Conservation (phyloP, 2,888 invertebrate genomes). For the Pristionchus entomophagus region DNA sequence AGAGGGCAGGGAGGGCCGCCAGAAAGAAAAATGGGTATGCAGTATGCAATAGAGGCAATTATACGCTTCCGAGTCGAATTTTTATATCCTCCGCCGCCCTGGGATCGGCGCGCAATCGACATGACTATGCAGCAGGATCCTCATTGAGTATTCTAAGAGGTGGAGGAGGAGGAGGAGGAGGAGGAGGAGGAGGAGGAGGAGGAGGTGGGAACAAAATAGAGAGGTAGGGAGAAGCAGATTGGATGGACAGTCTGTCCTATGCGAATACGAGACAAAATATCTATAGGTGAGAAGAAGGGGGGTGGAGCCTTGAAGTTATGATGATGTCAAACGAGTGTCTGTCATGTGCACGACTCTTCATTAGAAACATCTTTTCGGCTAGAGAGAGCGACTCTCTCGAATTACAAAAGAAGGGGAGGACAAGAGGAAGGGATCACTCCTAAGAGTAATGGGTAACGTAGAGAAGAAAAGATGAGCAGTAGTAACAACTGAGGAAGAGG, state of each 20-base stretch:
- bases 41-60: constrained; percentile 25
- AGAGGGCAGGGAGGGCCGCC: neutral
- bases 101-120: neutral
- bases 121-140: neutral
- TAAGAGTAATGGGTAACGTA: too few species aligned
- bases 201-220: too few species aligned
- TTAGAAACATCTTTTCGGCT: constrained; percentile 3
- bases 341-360: constrained; percentile 29
- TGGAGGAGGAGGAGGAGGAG: neutral
- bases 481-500: too few species aligned
- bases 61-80: neutral
- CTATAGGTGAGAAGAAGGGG: neutral
- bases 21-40: neutral
- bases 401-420: neutral
- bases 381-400: constrained; percentile 8
- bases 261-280: neutral
- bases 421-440: neutral
- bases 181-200: too few species aligned
- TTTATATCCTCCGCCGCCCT: neutral
- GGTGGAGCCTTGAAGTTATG: neutral
- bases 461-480: too few species aligned
- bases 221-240: too few species aligned
- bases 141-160: neutral
- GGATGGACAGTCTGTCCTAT: neutral
- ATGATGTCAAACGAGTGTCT: constrained; percentile 5